phyloP scores from a whole-genome alignment of 2,113 vertebrate genomes.

The Protobothrops mucrosquamatus region DNA sequence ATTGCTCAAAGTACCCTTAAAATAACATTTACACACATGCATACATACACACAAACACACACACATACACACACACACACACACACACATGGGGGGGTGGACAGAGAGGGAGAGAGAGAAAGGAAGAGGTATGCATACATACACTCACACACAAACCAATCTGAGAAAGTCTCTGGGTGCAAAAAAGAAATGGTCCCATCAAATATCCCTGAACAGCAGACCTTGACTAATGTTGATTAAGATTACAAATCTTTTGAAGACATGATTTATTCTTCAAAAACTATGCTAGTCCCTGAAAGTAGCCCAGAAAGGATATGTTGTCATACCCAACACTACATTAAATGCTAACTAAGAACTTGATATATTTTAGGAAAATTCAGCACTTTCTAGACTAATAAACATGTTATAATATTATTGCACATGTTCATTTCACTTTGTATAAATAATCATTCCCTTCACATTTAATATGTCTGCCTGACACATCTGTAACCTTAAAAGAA shows the following conservation, averaged over 20 bases:
- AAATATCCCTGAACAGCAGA: constrained; percentile 51
- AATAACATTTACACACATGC: neutral
- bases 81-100: accelerated
- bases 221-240: constrained; percentile 46
- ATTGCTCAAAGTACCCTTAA: constrained; percentile 22
- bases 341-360: constrained; percentile 84
- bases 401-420: constrained; percentile 87
- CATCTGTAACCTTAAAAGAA: constrained; percentile 75
- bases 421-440: constrained; percentile 84
- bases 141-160: neutral
- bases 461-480: constrained; percentile 87
- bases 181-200: neutral
- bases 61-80: neutral
- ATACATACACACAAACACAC: neutral
- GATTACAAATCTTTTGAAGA: constrained; percentile 68
- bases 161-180: constrained; percentile 10
- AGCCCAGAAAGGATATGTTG: constrained; percentile 82
- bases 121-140: neutral
- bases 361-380: constrained; percentile 86
- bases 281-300: constrained; percentile 78
- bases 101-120: too few relatives aligned
- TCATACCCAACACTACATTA: constrained; percentile 86
- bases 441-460: constrained; percentile 85
- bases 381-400: constrained; percentile 87
- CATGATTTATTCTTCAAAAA: constrained; percentile 72